Conservation (phyloP, 1,140 invertebrate genomes). For the Trachymyrmex cornetzi region DNA sequence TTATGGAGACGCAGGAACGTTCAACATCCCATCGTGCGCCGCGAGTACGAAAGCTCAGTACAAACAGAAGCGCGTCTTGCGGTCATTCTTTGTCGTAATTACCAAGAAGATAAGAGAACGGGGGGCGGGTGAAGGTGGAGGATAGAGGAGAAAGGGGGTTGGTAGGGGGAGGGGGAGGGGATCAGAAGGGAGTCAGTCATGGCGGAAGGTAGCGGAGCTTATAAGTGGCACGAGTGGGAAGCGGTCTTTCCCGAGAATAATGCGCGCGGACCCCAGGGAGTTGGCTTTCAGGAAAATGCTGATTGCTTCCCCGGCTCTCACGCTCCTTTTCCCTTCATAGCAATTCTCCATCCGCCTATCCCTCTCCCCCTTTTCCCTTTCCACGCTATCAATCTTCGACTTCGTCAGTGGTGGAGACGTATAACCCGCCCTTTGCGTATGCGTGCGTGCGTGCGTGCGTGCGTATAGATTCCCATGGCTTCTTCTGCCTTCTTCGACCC, state of each 20-base stretch:
- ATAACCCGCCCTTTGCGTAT: constrained; percentile 17
- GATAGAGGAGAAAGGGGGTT: not conserved
- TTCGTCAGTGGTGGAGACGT: constrained; percentile 54
- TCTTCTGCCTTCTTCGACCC: not conserved
- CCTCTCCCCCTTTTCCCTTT: constrained; percentile 39
- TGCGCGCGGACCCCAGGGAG: constrained; percentile 77
- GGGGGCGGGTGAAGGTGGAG: not conserved
- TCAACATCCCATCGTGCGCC: not conserved
- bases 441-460: constrained; percentile 8
- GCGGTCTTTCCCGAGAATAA: constrained; percentile 79
- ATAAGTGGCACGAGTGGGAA: constrained; percentile 60
- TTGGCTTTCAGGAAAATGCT: constrained; percentile 82
- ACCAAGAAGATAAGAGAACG: constrained; percentile 55
- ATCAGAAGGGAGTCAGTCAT: constrained; percentile 19
- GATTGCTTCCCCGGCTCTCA: constrained; percentile 80
- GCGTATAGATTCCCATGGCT: not conserved
- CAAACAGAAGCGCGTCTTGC: constrained; percentile 50
- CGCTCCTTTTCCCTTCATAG: constrained; percentile 36
- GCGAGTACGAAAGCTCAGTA: constrained; percentile 33
- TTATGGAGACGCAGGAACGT: not conserved
- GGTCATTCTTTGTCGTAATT: constrained; percentile 61
- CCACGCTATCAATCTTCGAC: constrained; percentile 74
- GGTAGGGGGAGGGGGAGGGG: not conserved
- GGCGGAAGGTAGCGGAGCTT: constrained; percentile 51
- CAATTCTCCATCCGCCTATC: constrained; percentile 60